These are phyloP conservation scores for Ctenomys sociabilis DNA, from an alignment of 2,113 vertebrate species.

Conservation along the genomic window DNA sequence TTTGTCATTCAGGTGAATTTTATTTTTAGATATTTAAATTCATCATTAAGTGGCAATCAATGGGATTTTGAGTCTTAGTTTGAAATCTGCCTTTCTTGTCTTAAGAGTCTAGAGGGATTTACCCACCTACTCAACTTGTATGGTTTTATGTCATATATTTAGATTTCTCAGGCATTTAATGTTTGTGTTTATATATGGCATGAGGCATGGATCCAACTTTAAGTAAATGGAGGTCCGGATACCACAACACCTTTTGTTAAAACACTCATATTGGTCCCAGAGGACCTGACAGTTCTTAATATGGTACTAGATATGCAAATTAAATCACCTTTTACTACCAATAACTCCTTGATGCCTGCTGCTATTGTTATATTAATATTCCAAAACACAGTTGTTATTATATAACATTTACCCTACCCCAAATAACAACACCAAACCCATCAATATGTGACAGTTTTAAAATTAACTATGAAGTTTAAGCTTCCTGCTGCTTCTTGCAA, in stretches of 20 bases:
- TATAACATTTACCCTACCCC: slow-evolving; percentile 56
- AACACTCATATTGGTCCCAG: background rate
- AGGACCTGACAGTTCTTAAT: slow-evolving; percentile 37
- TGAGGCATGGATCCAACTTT: slow-evolving; percentile 43
- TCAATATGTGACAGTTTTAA: slow-evolving; percentile 68
- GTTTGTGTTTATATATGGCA: background rate
- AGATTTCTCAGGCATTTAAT: background rate
- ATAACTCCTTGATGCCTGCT: slow-evolving; percentile 36
- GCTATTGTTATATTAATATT: slow-evolving; percentile 57
- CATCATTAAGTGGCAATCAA: background rate
- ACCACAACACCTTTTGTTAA: slow-evolving; percentile 30
- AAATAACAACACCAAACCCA: slow-evolving; percentile 61
- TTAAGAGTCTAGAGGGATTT: background rate
- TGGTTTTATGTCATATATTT: background rate
- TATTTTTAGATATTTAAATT: slow-evolving; percentile 40
- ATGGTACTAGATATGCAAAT: background rate
- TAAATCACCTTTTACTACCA: slow-evolving; percentile 57
- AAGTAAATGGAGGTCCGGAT: background rate
- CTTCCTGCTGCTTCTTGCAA: slow-evolving; percentile 65
- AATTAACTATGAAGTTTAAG: slow-evolving; percentile 64
- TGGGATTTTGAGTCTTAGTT: background rate
- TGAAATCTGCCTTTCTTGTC: background rate
- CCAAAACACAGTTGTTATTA: slow-evolving; percentile 64
- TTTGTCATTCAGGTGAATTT: background rate
- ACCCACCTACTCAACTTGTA: background rate